Conservation (phyloP, 2,888 invertebrate genomes). For the Schizaphis graminum region DNA sequence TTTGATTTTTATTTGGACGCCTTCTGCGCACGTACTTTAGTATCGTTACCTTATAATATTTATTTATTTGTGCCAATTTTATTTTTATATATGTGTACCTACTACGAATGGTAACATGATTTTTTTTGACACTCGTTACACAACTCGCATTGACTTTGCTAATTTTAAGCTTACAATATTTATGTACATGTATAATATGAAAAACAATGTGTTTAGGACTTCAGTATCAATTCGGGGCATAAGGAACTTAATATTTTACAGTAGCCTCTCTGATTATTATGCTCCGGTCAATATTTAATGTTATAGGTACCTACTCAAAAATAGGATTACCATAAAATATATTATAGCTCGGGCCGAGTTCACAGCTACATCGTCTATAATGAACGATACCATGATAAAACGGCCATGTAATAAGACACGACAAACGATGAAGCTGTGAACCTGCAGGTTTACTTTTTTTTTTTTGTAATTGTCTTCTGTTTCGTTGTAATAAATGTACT, state of each 20-base stretch:
- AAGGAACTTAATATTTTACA: neutral
- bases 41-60: conserved; percentile 52
- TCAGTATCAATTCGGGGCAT: neutral
- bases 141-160: neutral
- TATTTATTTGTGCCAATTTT: conserved; percentile 50
- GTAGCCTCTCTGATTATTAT: neutral
- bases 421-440: no score
- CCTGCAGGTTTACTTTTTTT: neutral
- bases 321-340: neutral
- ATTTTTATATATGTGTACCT: neutral
- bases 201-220: neutral
- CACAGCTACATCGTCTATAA: no score
- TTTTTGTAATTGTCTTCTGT: neutral
- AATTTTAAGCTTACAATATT: neutral
- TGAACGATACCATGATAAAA: no score
- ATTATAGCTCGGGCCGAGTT: neutral
- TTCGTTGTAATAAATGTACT: neutral
- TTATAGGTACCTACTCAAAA: neutral
- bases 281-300: neutral
- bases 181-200: neutral
- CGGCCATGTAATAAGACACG: no score
- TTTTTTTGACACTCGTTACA: conserved; percentile 4
- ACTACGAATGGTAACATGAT: neutral
- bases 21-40: neutral
- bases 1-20: neutral